These are phyloP conservation scores for Sardinella longiceps DNA, from an alignment of 2,797 vertebrate species.

Conservation along the genomic window DNA sequence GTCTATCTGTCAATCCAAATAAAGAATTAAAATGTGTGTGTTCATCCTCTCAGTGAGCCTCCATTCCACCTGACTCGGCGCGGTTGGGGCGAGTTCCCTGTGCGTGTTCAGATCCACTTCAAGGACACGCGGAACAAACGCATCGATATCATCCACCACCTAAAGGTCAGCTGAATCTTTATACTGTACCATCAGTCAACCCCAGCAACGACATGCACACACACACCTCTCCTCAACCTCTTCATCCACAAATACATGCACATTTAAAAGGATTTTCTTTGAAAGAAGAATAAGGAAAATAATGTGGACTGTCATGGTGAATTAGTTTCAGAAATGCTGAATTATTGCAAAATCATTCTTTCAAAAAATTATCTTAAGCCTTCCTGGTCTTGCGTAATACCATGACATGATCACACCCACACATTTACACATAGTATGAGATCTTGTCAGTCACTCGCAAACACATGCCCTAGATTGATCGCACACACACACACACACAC, in stretches of 20 bases:
- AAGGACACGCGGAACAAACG: slow-evolving; percentile 98
- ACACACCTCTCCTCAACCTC: neutral
- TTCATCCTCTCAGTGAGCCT: slow-evolving; percentile 81
- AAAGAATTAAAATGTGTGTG: too few species aligned
- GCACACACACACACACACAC: neutral
- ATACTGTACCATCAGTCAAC: neutral
- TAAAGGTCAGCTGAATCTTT: slow-evolving; percentile 83
- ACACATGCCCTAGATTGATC: neutral
- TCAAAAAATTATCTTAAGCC: too few species aligned
- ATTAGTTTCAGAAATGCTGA: too few species aligned
- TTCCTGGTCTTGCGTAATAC: too few species aligned
- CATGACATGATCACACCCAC: too few species aligned
- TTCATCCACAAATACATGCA: neutral
- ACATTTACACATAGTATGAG: too few species aligned
- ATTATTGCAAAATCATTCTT: too few species aligned
- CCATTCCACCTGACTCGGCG: slow-evolving; percentile 96
- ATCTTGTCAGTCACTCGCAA: too few species aligned
- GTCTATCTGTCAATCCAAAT: too few species aligned
- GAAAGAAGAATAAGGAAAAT: too few species aligned
- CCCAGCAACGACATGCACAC: neutral
- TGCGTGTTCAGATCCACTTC: slow-evolving; percentile 98
- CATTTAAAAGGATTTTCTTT: too few species aligned
- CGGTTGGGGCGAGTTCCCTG: slow-evolving; percentile 98
- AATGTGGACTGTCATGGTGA: too few species aligned
- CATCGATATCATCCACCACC: slow-evolving; percentile 97